Base-by-base conservation (phyloP, 2,797 vertebrate species). In the Acipenser transmontanus region DNA sequence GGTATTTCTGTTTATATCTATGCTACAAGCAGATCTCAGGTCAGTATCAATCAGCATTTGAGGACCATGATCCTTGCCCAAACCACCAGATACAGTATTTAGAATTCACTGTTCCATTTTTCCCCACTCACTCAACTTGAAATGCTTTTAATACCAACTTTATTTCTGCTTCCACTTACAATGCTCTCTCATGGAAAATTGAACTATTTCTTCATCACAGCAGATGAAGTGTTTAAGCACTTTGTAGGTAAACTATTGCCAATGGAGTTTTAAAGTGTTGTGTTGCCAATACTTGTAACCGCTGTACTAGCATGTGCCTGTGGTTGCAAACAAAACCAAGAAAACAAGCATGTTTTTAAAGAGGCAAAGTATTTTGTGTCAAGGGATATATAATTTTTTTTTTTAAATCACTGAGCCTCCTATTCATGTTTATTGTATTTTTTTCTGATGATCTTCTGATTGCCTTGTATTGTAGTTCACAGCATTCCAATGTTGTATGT, bases 171-270 rank as follows among this genome's bases (percentile, higher is more conserved):
- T 54, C n/a, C 61, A 63, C 50, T 84, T 71, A 70, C 48, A 61
- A 72, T 71, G 65, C 75, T 66, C 73, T 79, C 62, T 72, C 68
- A 76, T 83, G 83, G 84, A 82, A 82, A 82, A 82, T 79, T 77
- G 74, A 81, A 78, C 78, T 76, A 72, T 83, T 78, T 69, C 85
- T 88, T 88, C 87, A 77, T 86, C 87, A 75, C 34, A 71, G 78
- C 76, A 70, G 82, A 81, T 83, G 84, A 91, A 84, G 88, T 77
- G 85, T 86, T 77, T 79, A 94, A 94, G 94, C 95, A 97, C 95
- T 97, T 96, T 98, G 88, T 93, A 92, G 85, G 91, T 90, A 91
- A 84, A 91, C 90, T 83, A 89, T 93, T 95, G 93, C 92, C 93
- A 94, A 94, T 85, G 84, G 82, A 84, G 83, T 85, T 78, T 71